phyloP scores from a whole-genome alignment of 2,797 vertebrate species.

The Fratercula arctica region DNA sequence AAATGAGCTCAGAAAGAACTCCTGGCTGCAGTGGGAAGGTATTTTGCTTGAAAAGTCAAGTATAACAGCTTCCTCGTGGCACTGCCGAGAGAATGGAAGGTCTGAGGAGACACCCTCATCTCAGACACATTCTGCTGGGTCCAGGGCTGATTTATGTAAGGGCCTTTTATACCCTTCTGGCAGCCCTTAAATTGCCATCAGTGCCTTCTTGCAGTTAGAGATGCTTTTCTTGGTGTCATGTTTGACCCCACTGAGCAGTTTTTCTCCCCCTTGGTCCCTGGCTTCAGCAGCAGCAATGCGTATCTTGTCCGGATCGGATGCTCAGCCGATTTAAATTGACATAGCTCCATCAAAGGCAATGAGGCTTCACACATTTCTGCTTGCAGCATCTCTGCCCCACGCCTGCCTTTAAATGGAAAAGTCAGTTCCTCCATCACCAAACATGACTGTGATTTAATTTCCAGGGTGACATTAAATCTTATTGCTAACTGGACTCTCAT shows the following conservation, averaged over 20 bases:
- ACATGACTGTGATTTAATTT: not conserved
- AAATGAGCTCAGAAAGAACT: not conserved
- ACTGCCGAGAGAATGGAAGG: conserved; percentile 27
- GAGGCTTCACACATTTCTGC: not conserved
- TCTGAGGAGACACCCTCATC: not conserved
- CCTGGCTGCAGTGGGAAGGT: not conserved
- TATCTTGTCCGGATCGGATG: not conserved
- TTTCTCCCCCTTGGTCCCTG: not conserved
- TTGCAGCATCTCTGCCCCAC: not conserved
- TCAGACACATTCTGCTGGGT: not conserved
- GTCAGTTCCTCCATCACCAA: not conserved
- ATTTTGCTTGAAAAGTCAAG: not conserved
- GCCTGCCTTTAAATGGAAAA: not conserved
- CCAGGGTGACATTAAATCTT: not conserved
- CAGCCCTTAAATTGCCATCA: not conserved
- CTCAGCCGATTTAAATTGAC: not conserved
- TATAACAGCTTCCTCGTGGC: not conserved
- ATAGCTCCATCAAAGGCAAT: not conserved
- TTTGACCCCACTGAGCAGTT: not conserved
- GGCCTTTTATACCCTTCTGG: not conserved
- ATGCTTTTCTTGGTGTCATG: not conserved
- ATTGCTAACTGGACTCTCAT: not conserved
- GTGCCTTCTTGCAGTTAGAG: not conserved
- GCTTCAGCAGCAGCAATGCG: not conserved
- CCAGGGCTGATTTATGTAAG: not conserved